Evolutionary conservation across 1,140 invertebrate genomes (phyloP).

Genomic region (Aphelinus atriplicis): DNA sequence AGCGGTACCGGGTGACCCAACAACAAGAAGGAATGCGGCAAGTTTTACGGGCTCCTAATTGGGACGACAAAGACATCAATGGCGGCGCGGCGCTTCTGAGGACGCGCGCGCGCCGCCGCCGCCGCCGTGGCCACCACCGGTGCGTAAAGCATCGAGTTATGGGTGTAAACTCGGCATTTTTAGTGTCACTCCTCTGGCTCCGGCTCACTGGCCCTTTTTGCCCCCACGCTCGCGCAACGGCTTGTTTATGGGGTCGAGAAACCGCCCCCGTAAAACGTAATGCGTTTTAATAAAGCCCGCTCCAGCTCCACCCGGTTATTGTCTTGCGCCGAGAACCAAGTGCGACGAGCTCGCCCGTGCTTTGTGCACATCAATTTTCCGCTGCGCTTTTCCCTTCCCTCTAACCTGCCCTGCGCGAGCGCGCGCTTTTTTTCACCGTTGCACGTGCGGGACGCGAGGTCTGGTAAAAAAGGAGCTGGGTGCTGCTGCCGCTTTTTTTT

Average conservation of each 20-base stretch:
- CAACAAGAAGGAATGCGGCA: conserved; percentile 47
- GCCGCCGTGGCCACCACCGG: no score
- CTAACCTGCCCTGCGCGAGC: neutral
- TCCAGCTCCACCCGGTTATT: neutral
- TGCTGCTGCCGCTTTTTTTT: neutral
- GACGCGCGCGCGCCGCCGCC: conserved; percentile 52
- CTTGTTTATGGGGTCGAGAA: conserved; percentile 58
- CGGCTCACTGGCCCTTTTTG: neutral
- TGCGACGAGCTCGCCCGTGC: neutral
- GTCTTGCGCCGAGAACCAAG: conserved; percentile 25
- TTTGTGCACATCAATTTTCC: conserved; percentile 6
- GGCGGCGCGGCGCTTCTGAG: conserved; percentile 49
- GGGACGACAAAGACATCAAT: conserved; percentile 65
- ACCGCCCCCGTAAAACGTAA: conserved; percentile 55
- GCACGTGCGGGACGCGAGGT: neutral
- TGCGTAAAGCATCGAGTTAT: conserved; percentile 46
- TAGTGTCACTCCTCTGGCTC: conserved; percentile 57
- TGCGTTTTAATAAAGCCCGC: conserved; percentile 47
- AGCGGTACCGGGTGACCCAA: conserved; percentile 16
- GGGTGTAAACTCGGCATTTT: conserved; percentile 62
- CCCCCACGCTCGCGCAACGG: neutral
- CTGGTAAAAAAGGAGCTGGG: neutral
- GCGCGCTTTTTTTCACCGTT: conserved; percentile 1
- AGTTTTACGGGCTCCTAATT: conserved; percentile 62
- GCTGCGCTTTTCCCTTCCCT: neutral